Base-by-base conservation (phyloP, 2,113 vertebrate species). In the Chamaetylas fuelleborni region DNA sequence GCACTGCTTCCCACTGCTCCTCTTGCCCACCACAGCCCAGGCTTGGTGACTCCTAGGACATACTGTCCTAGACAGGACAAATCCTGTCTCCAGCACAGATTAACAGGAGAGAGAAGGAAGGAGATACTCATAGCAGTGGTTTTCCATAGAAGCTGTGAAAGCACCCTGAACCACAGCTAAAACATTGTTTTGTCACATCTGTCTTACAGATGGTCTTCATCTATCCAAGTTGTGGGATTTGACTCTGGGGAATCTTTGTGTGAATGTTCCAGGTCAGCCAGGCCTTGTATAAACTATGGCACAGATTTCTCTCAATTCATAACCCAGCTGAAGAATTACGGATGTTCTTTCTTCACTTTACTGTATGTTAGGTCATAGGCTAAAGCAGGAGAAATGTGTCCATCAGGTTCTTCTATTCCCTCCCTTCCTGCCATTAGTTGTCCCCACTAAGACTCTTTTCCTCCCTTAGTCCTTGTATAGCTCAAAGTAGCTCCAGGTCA, bases 351-450 rank as follows among this genome's bases (percentile, higher is more conserved):
- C 51, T 95, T 88, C 0, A 0, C 34, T 51, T 58, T 58, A 54
- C 33, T 47, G 20, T 34, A 28, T 26, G 12, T 47, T 90, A 92
- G 70, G 74, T 95, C 90, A 92, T 1, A 88, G 71, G 81, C 34
- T 92, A 92, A 79, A 82, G 74, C 61, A 94, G 67, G 74, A 95
- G 12, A 96, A 94, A 90, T 40, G 43, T 71, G 38, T 84, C 77
- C 56, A 74, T 93, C 72, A 88, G 67, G n/a, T 93, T 36, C 31
- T 78, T 85, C 51, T 88, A 9, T 95, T 95, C 56, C 85, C 85
- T 94, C 79, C 50, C 82, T 97, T 95, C 93, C 93, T 96, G 96
- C 56, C 56, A 34, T 95, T 96, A 93, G 82, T 48, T 86, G 56
- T 83, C 64, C 76, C 51, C 51, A 29, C n/a, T 48, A 88, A 51